These are phyloP conservation scores for Cebus imitator DNA, from an alignment of 2,113 vertebrate species.

Conservation along the genomic window DNA sequence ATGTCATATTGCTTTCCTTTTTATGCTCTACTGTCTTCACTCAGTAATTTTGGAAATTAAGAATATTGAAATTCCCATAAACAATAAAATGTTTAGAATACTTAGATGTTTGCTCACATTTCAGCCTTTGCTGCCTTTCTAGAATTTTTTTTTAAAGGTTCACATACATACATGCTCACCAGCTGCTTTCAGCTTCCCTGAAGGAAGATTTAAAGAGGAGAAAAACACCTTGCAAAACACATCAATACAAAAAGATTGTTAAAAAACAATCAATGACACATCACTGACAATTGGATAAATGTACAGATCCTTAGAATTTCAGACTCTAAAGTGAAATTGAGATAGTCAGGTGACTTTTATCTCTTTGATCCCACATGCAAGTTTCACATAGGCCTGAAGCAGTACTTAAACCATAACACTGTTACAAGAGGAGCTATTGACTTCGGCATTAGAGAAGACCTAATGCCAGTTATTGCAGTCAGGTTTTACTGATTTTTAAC, in stretches of 20 bases:
- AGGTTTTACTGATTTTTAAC: conserved; percentile 72
- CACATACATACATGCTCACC: neutral
- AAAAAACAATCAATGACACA: conserved; percentile 76
- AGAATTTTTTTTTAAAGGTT: conserved; percentile 8
- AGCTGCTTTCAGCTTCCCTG: neutral
- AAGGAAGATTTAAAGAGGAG: conserved; percentile 53
- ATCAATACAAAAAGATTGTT: conserved; percentile 74
- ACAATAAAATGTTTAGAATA: neutral
- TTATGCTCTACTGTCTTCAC: neutral
- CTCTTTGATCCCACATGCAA: conserved; percentile 77
- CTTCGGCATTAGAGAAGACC: conserved; percentile 67
- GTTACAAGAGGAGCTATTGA: conserved; percentile 78
- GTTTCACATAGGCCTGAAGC: conserved; percentile 71
- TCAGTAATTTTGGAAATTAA: conserved; percentile 32
- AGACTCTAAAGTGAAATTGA: conserved; percentile 67
- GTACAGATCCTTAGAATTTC: conserved; percentile 65
- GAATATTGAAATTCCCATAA: neutral
- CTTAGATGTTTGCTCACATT: neutral
- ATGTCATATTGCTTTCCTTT: neutral
- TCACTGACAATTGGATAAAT: conserved; percentile 64
- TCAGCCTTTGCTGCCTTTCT: neutral
- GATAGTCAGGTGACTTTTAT: conserved; percentile 71
- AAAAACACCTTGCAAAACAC: conserved; percentile 58
- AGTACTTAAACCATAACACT: conserved; percentile 72
- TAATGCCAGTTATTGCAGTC: conserved; percentile 61